Evolutionary conservation across 2,888 invertebrate genomes (phyloP).

Genomic region (Nematopogon swammerdamellus): DNA sequence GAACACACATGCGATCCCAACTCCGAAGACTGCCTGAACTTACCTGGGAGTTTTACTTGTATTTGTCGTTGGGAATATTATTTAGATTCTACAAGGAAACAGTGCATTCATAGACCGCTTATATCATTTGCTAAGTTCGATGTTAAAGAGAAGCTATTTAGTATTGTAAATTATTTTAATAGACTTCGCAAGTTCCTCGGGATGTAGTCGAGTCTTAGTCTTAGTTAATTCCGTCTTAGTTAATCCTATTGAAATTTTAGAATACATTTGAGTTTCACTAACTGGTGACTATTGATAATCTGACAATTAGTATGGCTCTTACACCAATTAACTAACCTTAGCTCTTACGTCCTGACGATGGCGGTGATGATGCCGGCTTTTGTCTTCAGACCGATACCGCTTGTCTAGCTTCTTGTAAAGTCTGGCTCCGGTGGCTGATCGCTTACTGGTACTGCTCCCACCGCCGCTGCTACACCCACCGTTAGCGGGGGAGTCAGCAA

Average conservation of each 20-base stretch:
- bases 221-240: no score
- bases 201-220: no score
- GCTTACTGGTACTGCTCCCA: constrained; percentile 32
- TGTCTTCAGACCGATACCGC: constrained; percentile 75
- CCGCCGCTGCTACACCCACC: constrained; percentile 24
- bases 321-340: constrained; percentile 59
- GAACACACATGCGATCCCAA: constrained; percentile 31
- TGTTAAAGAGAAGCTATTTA: neutral
- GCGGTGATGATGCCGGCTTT: constrained; percentile 62
- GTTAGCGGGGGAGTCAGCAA: constrained; percentile 76
- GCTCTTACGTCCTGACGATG: constrained; percentile 73
- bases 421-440: constrained; percentile 45
- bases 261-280: no score
- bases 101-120: constrained; percentile 3
- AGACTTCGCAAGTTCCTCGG: neutral
- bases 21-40: constrained; percentile 55
- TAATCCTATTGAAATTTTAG: no score
- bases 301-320: no score
- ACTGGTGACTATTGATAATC: no score
- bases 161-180: neutral
- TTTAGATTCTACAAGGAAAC: constrained; percentile 17
- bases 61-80: constrained; percentile 47
- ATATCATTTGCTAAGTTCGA: neutral
- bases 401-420: constrained; percentile 78
- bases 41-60: constrained; percentile 46